Evolutionary conservation across 2,113 vertebrate species (phyloP).

Genomic region (Grus americana): DNA sequence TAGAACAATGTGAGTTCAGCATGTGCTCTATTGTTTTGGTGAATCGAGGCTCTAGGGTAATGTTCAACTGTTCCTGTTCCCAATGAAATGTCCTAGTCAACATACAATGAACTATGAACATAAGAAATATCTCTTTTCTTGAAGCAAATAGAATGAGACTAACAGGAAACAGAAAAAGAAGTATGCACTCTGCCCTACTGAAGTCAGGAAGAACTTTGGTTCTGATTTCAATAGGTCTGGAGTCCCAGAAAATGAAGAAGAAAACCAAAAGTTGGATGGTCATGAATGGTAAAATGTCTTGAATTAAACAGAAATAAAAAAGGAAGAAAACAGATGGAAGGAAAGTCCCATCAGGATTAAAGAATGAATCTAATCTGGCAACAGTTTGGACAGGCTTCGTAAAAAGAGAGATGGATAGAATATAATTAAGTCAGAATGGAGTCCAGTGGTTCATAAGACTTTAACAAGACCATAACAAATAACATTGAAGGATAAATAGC

Average conservation of each 20-base stretch:
- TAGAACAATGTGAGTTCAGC: not conserved
- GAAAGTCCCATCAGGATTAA: not conserved
- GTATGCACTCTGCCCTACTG: not conserved
- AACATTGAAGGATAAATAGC: not conserved
- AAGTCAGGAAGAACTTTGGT: not conserved
- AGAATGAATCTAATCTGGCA: not conserved
- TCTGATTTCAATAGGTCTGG: not conserved
- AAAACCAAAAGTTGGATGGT: not conserved
- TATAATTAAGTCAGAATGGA: not conserved
- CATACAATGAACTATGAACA: not conserved
- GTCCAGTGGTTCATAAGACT: not conserved
- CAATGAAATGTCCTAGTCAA: not conserved
- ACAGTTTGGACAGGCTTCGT: not conserved
- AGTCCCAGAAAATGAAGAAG: not conserved
- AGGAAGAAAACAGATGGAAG: not conserved
- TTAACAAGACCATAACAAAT: not conserved
- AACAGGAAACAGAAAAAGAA: not conserved
- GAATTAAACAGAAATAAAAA: not conserved
- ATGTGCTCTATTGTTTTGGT: not conserved
- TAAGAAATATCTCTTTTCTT: not conserved
- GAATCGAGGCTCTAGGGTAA: not conserved
- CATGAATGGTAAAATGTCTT: not conserved
- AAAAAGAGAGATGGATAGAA: not conserved
- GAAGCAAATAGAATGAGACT: not conserved
- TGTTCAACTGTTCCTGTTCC: not conserved